These are phyloP conservation scores for Bubo bubo DNA, from an alignment of 2,113 vertebrate genomes.

Conservation along the genomic window DNA sequence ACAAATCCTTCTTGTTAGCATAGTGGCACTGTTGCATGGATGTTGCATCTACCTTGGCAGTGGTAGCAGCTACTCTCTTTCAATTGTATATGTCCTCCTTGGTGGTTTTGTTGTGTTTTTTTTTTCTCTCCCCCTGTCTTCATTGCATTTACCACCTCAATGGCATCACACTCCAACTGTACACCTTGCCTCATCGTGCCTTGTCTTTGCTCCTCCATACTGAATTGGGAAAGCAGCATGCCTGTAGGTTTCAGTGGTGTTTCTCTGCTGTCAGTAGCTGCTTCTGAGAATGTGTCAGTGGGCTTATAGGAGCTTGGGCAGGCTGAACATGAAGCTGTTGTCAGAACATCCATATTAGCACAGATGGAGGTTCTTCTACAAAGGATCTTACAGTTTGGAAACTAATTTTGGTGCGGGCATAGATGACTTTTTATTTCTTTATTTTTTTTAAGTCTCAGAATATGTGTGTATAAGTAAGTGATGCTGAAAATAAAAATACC, in stretches of 20 bases:
- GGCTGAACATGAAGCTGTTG: neutral
- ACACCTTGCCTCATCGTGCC: neutral
- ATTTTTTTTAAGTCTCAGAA: neutral
- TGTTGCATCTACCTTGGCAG: neutral
- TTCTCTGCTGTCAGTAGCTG: neutral
- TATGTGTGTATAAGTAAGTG: neutral
- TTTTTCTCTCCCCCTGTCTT: neutral
- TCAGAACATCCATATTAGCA: neutral
- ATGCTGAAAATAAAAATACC: neutral
- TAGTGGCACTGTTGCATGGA: neutral
- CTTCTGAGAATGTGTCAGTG: neutral
- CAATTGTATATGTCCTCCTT: neutral
- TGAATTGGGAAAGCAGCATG: neutral
- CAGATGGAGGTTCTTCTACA: neutral
- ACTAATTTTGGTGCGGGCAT: neutral
- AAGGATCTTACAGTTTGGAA: neutral
- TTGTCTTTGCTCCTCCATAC: neutral
- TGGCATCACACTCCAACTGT: neutral
- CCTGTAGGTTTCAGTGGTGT: neutral
- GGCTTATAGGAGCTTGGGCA: neutral
- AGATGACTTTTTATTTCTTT: neutral
- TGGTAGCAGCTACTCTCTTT: neutral
- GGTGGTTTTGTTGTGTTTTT: neutral
- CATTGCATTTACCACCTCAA: neutral
- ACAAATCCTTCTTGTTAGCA: neutral